Conservation (phyloP, 2,113 vertebrate species). For the Camelus bactrianus region DNA sequence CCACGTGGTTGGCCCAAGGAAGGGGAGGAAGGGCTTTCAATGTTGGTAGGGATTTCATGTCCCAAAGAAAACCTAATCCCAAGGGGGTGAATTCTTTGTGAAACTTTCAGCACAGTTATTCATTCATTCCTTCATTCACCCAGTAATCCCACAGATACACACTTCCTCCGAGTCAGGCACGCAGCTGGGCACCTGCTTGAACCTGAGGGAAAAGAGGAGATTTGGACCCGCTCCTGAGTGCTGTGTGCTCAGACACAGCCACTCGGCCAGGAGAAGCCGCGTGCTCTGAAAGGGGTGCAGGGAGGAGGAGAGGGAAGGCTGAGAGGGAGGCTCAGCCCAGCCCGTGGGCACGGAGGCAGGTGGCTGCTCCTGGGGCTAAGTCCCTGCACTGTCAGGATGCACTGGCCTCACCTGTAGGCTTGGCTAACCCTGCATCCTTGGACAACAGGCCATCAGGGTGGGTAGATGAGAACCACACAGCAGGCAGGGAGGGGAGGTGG, state of each 20-base stretch:
- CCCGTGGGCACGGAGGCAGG: not conserved
- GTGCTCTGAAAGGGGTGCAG: not conserved
- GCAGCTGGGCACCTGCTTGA: not conserved
- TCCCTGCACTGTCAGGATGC: not conserved
- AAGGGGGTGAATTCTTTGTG: not conserved
- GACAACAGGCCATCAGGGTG: not conserved
- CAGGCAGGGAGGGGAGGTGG: not conserved
- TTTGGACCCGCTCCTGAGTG: not conserved
- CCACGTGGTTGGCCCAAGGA: not conserved
- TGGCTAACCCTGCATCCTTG: not conserved
- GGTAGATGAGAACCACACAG: not conserved
- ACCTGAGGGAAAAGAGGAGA: not conserved
- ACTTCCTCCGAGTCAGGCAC: not conserved
- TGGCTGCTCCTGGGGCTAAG: not conserved
- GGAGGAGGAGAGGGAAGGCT: not conserved
- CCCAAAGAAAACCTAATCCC: not conserved
- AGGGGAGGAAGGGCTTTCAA: not conserved
- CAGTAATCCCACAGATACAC: not conserved
- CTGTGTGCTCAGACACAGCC: not conserved
- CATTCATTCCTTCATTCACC: not conserved
- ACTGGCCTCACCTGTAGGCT: not conserved
- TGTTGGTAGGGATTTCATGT: not conserved
- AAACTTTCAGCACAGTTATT: not conserved
- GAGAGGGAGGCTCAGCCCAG: not conserved
- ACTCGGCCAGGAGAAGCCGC: not conserved